These are phyloP conservation scores for Heterochromis multidens DNA, from an alignment of 2,113 vertebrate species.

Conservation along the genomic window DNA sequence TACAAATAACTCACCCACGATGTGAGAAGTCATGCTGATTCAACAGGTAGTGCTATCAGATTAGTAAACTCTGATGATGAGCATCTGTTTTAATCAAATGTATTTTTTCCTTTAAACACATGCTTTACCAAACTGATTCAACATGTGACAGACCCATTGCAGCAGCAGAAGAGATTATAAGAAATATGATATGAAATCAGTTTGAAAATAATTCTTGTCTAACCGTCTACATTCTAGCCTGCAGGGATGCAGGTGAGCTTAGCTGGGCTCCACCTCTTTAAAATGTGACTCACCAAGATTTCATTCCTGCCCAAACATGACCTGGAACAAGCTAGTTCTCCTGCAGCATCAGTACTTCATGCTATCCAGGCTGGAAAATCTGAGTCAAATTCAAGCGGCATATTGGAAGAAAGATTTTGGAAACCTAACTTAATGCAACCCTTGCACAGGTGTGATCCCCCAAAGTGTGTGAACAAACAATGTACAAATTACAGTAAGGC, in stretches of 20 bases:
- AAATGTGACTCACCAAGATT: neutral
- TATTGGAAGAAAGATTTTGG: neutral
- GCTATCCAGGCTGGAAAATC: neutral
- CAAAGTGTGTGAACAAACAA: too few species aligned
- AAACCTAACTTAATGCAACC: neutral
- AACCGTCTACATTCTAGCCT: conserved; percentile 16
- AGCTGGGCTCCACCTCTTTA: conserved; percentile 19
- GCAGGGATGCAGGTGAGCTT: conserved; percentile 34
- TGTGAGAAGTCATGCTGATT: conserved; percentile 8
- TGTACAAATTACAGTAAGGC: neutral
- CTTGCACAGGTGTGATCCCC: neutral
- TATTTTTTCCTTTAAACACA: neutral
- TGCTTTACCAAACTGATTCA: neutral
- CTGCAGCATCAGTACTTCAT: neutral
- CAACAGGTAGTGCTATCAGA: neutral
- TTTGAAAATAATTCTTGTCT: neutral
- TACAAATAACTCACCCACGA: conserved; percentile 41
- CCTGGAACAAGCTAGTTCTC: neutral
- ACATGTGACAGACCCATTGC: neutral
- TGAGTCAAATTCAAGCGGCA: neutral
- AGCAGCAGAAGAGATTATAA: neutral
- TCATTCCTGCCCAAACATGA: conserved; percentile 48
- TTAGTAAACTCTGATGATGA: neutral
- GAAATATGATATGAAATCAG: neutral
- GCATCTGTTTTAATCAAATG: neutral